Base-by-base conservation (phyloP, 2,888 invertebrate species). In the Drosophila nr. fundita region DNA sequence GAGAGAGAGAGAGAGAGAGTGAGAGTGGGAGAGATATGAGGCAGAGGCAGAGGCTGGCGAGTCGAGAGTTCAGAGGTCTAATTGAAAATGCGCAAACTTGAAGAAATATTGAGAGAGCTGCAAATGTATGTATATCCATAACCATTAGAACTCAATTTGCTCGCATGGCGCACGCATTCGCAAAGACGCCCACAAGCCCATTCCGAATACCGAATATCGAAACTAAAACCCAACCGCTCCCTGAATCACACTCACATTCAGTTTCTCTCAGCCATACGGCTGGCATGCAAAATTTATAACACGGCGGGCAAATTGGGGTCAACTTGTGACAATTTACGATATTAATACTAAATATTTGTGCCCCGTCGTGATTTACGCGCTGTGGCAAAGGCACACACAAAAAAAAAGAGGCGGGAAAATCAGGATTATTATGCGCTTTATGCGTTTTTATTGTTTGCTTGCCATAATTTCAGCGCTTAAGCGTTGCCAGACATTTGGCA, bases 301-400 rank as follows among this genome's bases (percentile, higher is more conserved):
- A 80, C 80, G 76, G 69, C 78, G 76, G 86, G 86, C 90, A 90
- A 90, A 91, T 90, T 91, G 90, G 88, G 90, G 91, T 90, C 91
- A 91, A 90, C 83, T 89, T 90, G 81, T 80, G 83, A 87, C 88
- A 87, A 90, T 91, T 90, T 90, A 91, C 90, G 90, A 89, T 90
- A 90, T 90, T 90, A 91, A 86, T 84, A 90, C 91, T 90, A 90
- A 91, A 91, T 91, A 91, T 91, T 91, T 90, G 90, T 89, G 88
- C 74, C 89, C 84, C 89, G 89, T 79, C 88, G 83, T 80, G 83
- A 84, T 87, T 88, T 87, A 85, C 87, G 72, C 67, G 49, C 63
- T 68, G 82, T 68, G 61, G 29, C 34, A 29, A 40, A 49, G 55
- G 68, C 13, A 49, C 34, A 13, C 21, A 4, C 24, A 13, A 2